A percentile compares a stretch with the other conserved stretches of the same genome.
phyloP scores from a whole-genome alignment of 2,797 vertebrate species.

The Dryobates pubescens region DNA sequence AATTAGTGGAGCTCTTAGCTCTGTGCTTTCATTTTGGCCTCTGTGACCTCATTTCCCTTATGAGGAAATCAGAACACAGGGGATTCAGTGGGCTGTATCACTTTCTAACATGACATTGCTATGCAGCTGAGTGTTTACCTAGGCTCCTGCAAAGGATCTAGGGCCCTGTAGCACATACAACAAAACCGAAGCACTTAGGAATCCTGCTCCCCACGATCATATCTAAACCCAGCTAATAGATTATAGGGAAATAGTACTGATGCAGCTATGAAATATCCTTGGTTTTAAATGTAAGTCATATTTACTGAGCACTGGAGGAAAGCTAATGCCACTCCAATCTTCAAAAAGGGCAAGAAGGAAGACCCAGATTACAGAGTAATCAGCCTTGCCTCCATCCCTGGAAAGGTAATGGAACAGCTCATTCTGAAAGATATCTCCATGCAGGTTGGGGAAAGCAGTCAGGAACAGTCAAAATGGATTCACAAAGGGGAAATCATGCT shows the following conservation, averaged over 20 bases:
- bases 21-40: not conserved
- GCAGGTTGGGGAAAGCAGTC: no score
- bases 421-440: no score
- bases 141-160: not conserved
- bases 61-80: not conserved
- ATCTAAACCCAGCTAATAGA: not conserved
- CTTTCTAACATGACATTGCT: not conserved
- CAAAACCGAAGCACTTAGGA: not conserved
- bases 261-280: not conserved
- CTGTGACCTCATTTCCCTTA: not conserved
- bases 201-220: not conserved
- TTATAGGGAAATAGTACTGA: not conserved
- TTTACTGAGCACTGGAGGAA: not conserved
- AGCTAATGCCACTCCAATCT: no score
- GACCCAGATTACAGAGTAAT: no score
- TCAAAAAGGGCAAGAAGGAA: no score
- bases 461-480: no score
- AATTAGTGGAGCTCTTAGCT: not conserved
- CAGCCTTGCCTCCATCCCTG: no score
- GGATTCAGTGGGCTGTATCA: not conserved
- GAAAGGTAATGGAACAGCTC: no score
- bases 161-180: no score
- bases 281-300: not conserved
- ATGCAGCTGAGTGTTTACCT: not conserved
- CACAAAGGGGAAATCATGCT: no score